Evolutionary conservation across 2,797 vertebrate species (phyloP), one percentile per base, ranked within the genome.

Genomic region (Muscicapa striata): DNA sequence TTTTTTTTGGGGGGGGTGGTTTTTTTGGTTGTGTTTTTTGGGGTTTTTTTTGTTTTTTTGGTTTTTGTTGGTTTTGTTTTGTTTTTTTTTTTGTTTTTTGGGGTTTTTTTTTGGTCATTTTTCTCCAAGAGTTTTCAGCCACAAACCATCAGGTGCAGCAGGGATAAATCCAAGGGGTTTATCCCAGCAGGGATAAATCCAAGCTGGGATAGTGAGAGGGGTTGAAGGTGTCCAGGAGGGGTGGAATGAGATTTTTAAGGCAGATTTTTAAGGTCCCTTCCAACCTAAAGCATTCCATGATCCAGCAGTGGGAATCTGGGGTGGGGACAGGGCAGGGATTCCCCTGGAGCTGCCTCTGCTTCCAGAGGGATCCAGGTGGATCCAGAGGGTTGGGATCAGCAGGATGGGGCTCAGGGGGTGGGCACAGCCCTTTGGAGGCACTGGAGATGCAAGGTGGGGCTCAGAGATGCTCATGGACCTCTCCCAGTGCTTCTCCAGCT

Each of bases 141-240:
- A 21, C 1, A 0, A 87, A 17, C 0, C 0, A 17, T 18, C 32
- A 36, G 67, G 70, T 2, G 8, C 62, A 63, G 45, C 19, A 51
- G 79, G 49, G n/a, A 78, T 51, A 57, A 70, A 86, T 17, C 20
- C 2, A 0, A 51, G 22, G 64, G 30, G 24, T 3, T 54, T 20
- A 9, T 24, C 46, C 46, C 62, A 63, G 45, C 19, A 51, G 76
- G 49, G n/a, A 75, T 51, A 48, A 67, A 86, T 17, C 18, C 2
- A 0, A 43, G 17, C 62, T 48, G 55, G 48, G 34, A 2, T 1
- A 5, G 52, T 22, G n/a, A 12, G 9, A 59, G 40, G 30, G 27
- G 15, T 13, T 20, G 80, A 7, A 32, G 6, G 5, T 8, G 26
- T 3, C 24, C 17, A 15, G 26, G 55, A 61, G 15, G 21, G 62